phyloP scores from a whole-genome alignment of 1,140 invertebrate genomes.

The Drosophila nannoptera region DNA sequence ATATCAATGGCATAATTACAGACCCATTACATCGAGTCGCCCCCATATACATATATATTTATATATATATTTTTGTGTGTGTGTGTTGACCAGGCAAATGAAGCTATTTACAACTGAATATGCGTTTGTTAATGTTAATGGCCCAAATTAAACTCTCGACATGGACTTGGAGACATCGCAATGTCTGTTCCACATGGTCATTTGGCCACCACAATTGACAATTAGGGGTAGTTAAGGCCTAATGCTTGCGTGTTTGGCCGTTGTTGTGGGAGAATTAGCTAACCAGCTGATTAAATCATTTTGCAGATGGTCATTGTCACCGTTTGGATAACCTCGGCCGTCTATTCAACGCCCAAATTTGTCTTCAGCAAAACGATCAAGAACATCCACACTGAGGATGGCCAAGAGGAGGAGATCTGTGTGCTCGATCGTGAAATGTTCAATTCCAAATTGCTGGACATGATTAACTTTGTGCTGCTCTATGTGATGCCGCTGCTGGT shows the following conservation, averaged over 20 bases:
- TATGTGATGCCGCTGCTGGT: slow-evolving; percentile 87
- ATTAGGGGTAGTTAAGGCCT: slow-evolving; percentile 58
- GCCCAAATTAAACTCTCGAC: slow-evolving; percentile 47
- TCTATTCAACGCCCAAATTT: slow-evolving; percentile 88
- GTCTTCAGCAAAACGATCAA: slow-evolving; percentile 86
- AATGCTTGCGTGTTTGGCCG: slow-evolving; percentile 33
- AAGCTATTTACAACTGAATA: slow-evolving; percentile 54
- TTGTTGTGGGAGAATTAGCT: neutral
- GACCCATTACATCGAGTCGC: slow-evolving; percentile 8
- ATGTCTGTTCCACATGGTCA: slow-evolving; percentile 46
- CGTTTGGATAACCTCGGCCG: slow-evolving; percentile 87
- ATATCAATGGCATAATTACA: slow-evolving; percentile 25
- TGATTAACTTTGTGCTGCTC: slow-evolving; percentile 87
- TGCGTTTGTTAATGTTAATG: slow-evolving; percentile 51
- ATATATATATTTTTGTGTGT: too few relatives aligned
- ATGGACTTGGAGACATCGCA: slow-evolving; percentile 33
- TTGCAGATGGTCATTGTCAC: slow-evolving; percentile 85
- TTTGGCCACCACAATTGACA: slow-evolving; percentile 42
- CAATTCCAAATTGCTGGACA: slow-evolving; percentile 87
- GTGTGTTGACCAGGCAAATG: slow-evolving; percentile 31
- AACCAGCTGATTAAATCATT: slow-evolving; percentile 3
- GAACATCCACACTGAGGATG: slow-evolving; percentile 80
- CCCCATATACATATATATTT: slow-evolving; percentile 1
- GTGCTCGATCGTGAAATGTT: slow-evolving; percentile 86
- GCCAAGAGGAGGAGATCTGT: slow-evolving; percentile 85